phyloP scores from a whole-genome alignment of 2,888 invertebrate genomes.

The Lacanobia wlatinum region DNA sequence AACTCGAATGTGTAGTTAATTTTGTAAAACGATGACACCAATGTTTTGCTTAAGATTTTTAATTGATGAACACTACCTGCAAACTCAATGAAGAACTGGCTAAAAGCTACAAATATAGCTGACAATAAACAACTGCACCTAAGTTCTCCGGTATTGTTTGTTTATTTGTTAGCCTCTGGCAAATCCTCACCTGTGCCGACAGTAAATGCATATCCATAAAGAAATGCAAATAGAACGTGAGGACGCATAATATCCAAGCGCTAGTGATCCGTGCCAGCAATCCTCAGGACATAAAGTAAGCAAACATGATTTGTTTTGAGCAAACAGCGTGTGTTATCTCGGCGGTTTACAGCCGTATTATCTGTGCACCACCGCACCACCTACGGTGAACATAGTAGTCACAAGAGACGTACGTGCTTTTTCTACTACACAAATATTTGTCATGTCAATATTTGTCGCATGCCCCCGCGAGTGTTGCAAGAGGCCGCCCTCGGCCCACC shows the following conservation, averaged over 20 bases:
- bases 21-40: slow-evolving; percentile 69
- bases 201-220: slow-evolving; percentile 73
- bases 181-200: slow-evolving; percentile 59
- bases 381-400: slow-evolving; percentile 80
- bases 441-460: slow-evolving; percentile 86
- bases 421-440: slow-evolving; percentile 85
- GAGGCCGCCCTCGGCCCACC: slow-evolving; percentile 72
- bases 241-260: slow-evolving; percentile 78
- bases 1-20: slow-evolving; percentile 73
- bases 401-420: slow-evolving; percentile 82
- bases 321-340: slow-evolving; percentile 86
- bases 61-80: slow-evolving; percentile 35
- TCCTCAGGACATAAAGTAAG: slow-evolving; percentile 82
- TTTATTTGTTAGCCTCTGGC: slow-evolving; percentile 47
- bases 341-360: slow-evolving; percentile 78
- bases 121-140: slow-evolving; percentile 14
- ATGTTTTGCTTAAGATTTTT: slow-evolving; percentile 53
- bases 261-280: slow-evolving; percentile 80
- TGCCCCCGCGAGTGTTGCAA: slow-evolving; percentile 81
- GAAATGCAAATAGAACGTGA: slow-evolving; percentile 86
- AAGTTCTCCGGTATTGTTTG: slow-evolving; percentile 47
- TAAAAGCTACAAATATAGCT: slow-evolving; percentile 42
- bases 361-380: slow-evolving; percentile 78
- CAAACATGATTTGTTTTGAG: slow-evolving; percentile 86
- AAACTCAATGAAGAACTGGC: slow-evolving; percentile 16